These are phyloP conservation scores for Calcarius lapponicus DNA, from an alignment of 2,797 vertebrate species.

Conservation along the genomic window DNA sequence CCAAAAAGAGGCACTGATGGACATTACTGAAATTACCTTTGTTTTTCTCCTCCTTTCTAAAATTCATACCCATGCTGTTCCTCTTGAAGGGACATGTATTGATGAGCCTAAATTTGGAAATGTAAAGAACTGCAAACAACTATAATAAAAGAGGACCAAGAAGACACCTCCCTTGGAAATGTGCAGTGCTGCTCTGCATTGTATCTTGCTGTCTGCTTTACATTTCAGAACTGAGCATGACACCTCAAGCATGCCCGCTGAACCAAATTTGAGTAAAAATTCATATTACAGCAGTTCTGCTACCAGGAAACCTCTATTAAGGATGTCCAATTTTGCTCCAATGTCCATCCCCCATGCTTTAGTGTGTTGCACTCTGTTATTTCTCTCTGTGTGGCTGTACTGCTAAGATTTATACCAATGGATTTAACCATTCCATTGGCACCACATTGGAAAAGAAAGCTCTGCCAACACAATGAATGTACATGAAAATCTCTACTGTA, in stretches of 20 bases:
- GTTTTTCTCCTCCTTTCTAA: neutral
- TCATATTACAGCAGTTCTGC: neutral
- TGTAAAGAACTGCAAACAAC: neutral
- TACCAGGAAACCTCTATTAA: conserved; percentile 19
- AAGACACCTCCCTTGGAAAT: neutral
- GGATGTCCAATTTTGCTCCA: neutral
- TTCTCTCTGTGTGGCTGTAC: neutral
- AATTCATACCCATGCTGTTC: neutral
- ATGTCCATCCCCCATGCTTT: neutral
- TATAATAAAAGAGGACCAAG: neutral
- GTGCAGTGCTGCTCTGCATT: neutral
- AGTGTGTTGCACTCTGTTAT: neutral
- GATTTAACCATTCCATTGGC: neutral
- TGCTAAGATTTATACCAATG: neutral
- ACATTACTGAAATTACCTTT: neutral
- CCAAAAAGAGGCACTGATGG: neutral
- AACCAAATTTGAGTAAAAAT: conserved; percentile 31
- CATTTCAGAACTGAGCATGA: neutral
- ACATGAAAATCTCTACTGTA: neutral
- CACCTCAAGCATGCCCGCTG: neutral
- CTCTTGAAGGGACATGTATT: accelerated
- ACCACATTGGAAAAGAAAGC: neutral
- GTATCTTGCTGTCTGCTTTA: neutral
- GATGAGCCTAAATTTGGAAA: neutral
- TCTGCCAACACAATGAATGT: neutral